Percentiles rank a stretch among this genome's conserved stretches.
These are phyloP conservation scores for Coleophora flavipennella DNA, from an alignment of 2,888 invertebrate species.

Conservation along the genomic window DNA sequence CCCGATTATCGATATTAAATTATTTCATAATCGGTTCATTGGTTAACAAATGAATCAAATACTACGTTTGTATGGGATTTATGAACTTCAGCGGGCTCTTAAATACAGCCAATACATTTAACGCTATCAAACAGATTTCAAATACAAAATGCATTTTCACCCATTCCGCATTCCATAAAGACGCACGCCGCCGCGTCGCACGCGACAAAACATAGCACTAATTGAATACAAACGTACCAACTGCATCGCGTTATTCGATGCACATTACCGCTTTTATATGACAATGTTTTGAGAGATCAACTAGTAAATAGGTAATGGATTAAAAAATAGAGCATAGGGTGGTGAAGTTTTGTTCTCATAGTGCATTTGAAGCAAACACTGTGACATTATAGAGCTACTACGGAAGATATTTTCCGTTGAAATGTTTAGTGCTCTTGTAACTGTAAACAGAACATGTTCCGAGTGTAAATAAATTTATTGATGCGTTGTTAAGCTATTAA, in stretches of 20 bases:
- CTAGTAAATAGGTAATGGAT: too few species aligned
- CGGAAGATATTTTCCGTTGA: too few species aligned
- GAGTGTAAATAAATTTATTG: background rate
- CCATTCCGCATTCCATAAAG: constrained; percentile 23
- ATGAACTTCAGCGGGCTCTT: too few species aligned
- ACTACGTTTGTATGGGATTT: too few species aligned
- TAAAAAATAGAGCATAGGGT: too few species aligned
- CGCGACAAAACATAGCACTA: constrained; percentile 1
- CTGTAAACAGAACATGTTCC: background rate
- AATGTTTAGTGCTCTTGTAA: background rate
- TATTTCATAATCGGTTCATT: too few species aligned
- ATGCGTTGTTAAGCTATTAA: too few species aligned
- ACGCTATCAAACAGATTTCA: background rate
- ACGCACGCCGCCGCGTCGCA: constrained; percentile 18
- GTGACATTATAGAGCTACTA: constrained; percentile 20
- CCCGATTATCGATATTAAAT: too few species aligned
- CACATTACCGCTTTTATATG: constrained; percentile 7
- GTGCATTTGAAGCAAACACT: constrained; percentile 20
- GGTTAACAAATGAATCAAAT: too few species aligned
- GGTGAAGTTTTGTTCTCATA: background rate
- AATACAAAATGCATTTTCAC: constrained; percentile 18
- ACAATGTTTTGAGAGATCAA: background rate
- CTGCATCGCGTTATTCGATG: background rate
- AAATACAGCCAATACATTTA: background rate
- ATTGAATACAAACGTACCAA: constrained; percentile 1